Evolutionary conservation across 2,888 invertebrate species (phyloP).

Genomic region (Hemistola chrysoprasaria): DNA sequence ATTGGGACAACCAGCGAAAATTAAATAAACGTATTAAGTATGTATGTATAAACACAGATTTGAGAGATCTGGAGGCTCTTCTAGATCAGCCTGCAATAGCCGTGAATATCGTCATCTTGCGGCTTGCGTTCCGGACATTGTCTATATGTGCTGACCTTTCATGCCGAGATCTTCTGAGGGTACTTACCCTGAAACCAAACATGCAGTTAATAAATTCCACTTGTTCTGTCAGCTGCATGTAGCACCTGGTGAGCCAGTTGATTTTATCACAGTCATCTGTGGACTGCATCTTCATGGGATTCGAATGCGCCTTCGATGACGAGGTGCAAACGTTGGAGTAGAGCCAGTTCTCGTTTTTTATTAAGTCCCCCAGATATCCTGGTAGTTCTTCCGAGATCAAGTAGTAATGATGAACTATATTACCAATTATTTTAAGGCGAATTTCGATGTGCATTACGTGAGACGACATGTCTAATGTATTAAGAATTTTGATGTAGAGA

Average conservation of each 20-base stretch:
- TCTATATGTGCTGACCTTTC: too few relatives aligned
- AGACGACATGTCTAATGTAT: conserved; percentile 53
- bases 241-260: conserved; percentile 51
- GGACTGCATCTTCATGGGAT: conserved; percentile 18
- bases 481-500: conserved; percentile 59
- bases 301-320: conserved; percentile 3
- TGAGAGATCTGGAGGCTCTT: too few relatives aligned
- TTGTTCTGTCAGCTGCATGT: conserved; percentile 59
- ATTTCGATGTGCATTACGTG: conserved; percentile 55
- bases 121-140: too few relatives aligned
- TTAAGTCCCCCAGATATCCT: conserved; percentile 31
- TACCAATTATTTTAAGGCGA: conserved; percentile 48
- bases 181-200: conserved; percentile 64
- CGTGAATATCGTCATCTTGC: too few relatives aligned
- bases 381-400: conserved; percentile 24
- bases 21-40: not conserved
- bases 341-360: conserved; percentile 46
- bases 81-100: too few relatives aligned
- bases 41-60: not conserved
- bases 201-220: conserved; percentile 57
- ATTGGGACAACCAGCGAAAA: too few relatives aligned
- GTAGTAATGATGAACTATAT: conserved; percentile 44
- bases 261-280: conserved; percentile 32
- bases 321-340: conserved; percentile 22
- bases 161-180: too few relatives aligned